phyloP scores from a whole-genome alignment of 2,797 vertebrate genomes.

The Hipposideros larvatus region DNA sequence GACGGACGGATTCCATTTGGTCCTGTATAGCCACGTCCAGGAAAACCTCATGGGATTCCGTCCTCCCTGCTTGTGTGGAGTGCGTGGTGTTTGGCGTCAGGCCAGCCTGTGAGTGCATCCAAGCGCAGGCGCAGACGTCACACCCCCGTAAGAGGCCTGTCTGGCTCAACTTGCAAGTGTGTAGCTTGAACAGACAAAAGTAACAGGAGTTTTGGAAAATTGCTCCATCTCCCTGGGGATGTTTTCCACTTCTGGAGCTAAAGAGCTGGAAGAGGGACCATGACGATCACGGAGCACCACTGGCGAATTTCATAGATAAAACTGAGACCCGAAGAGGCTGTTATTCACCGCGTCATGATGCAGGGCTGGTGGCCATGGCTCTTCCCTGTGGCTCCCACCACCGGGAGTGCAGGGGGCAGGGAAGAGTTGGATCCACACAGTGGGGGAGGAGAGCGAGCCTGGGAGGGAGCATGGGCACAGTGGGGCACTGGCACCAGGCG shows the following conservation, averaged over 20 bases:
- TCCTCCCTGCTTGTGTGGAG: slow-evolving; percentile 48
- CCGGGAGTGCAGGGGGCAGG: background rate
- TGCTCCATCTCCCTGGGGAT: background rate
- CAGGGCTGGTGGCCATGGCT: fast-evolving
- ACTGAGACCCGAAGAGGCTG: background rate
- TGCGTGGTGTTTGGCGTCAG: background rate
- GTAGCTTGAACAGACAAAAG: background rate
- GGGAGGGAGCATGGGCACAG: no score
- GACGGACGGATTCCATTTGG: background rate
- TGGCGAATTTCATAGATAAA: background rate
- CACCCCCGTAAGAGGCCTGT: background rate
- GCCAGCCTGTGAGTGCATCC: background rate
- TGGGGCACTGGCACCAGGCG: background rate
- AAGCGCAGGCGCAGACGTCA: background rate
- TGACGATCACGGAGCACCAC: no score
- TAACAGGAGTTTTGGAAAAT: background rate
- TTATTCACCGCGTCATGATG: no score
- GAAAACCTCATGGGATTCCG: background rate
- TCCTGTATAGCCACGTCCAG: slow-evolving; percentile 24
- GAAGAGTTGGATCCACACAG: background rate
- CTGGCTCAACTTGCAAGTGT: background rate
- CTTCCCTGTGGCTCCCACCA: background rate
- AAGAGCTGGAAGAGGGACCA: background rate
- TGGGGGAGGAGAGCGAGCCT: no score
- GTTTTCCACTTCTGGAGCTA: background rate